These are phyloP conservation scores for Alexandromys fortis DNA, from an alignment of 2,113 vertebrate species.

Conservation along the genomic window DNA sequence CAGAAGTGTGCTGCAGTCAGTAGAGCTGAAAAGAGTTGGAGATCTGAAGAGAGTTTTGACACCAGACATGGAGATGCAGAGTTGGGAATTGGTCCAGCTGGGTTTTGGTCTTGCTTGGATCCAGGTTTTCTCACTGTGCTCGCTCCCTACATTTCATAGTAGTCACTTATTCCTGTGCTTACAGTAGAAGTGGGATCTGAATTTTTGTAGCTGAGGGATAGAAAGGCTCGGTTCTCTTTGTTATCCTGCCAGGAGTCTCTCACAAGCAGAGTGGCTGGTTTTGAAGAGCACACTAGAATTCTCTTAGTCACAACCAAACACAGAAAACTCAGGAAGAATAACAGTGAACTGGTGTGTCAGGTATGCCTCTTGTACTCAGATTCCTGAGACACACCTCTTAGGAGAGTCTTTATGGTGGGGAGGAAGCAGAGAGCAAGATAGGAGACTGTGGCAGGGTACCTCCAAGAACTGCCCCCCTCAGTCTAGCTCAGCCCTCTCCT, in stretches of 20 bases:
- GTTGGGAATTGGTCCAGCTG: too few relatives aligned
- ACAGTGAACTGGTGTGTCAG: not conserved
- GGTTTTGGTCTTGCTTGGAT: too few relatives aligned
- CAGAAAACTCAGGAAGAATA: not conserved
- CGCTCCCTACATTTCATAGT: too few relatives aligned
- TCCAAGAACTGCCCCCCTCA: too few relatives aligned
- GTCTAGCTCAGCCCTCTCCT: not conserved
- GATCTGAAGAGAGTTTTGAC: too few relatives aligned
- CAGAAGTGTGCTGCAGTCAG: too few relatives aligned
- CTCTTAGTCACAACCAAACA: not conserved
- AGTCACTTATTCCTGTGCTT: not conserved
- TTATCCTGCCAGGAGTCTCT: slow-evolving; percentile 16
- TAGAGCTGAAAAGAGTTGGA: too few relatives aligned
- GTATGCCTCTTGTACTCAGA: not conserved
- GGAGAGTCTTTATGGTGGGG: not conserved
- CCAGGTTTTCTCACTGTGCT: too few relatives aligned
- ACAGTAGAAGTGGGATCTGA: not conserved
- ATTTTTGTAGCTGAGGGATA: not conserved
- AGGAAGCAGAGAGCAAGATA: not conserved
- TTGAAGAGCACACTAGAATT: slow-evolving; percentile 10
- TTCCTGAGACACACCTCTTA: not conserved
- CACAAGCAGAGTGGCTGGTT: not conserved
- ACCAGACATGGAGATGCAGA: too few relatives aligned
- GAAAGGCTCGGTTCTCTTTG: not conserved
- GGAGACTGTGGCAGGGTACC: too few relatives aligned